Evolutionary conservation across 2,113 vertebrate species (phyloP).

Genomic region (Nothoprocta pentlandii): DNA sequence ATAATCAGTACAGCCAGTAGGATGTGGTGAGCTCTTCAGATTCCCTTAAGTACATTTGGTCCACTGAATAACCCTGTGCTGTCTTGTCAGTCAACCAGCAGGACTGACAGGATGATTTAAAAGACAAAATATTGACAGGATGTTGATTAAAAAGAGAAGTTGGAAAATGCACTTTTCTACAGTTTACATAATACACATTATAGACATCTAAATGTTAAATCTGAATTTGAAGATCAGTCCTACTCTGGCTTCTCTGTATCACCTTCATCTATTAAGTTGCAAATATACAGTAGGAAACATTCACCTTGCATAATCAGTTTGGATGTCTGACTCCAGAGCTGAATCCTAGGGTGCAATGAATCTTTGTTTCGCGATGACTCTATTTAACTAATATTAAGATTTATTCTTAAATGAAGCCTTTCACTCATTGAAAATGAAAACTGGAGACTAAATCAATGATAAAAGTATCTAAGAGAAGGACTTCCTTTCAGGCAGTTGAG

Average conservation of each 20-base stretch:
- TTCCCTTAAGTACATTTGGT: neutral
- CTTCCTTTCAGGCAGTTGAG: neutral
- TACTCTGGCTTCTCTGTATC: neutral
- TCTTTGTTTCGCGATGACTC: neutral
- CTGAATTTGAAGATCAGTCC: neutral
- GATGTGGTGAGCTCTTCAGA: neutral
- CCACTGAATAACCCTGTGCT: neutral
- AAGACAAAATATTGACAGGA: too few relatives aligned
- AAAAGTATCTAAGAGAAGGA: neutral
- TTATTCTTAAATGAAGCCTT: neutral
- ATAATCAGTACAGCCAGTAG: neutral
- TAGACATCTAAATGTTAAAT: neutral
- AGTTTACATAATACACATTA: neutral
- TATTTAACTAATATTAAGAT: neutral
- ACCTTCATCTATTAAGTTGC: neutral
- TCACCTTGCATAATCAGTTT: neutral
- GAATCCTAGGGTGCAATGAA: neutral
- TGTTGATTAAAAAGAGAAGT: neutral
- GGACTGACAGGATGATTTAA: neutral
- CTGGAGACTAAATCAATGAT: neutral
- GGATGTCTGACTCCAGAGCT: neutral
- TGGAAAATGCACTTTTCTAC: neutral
- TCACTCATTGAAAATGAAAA: neutral
- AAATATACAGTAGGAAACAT: neutral
- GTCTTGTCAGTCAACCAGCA: neutral